Conservation (phyloP, 2,888 invertebrate genomes). For the Hyalella azteca region DNA sequence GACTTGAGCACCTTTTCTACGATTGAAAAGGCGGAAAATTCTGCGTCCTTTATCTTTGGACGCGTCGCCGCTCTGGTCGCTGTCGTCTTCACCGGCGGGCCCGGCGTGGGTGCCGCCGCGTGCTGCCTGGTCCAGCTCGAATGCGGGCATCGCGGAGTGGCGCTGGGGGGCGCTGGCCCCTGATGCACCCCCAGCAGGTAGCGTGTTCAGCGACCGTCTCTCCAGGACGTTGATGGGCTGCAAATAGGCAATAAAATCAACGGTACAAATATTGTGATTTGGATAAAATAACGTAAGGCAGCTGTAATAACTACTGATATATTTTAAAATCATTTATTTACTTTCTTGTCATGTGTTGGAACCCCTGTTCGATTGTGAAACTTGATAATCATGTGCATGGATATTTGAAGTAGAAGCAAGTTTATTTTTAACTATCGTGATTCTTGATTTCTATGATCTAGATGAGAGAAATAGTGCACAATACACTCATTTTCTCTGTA, state of each 20-base stretch:
- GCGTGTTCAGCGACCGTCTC: conserved; percentile 4
- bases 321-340: no score
- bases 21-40: conserved; percentile 55
- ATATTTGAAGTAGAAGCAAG: no score
- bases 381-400: no score
- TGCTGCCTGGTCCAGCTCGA: background rate
- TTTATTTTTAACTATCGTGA: no score
- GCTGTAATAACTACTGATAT: no score
- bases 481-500: no score
- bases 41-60: conserved; percentile 52
- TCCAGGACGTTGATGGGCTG: conserved; percentile 17
- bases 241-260: background rate
- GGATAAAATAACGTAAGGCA: no score
- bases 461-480: no score
- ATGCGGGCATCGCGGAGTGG: conserved; percentile 2
- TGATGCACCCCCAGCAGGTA: background rate
- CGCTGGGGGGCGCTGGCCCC: background rate
- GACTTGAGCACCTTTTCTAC: conserved; percentile 58
- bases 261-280: background rate
- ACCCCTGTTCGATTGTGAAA: no score
- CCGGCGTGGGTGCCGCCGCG: background rate
- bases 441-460: no score
- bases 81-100: background rate
- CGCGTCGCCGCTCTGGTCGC: conserved; percentile 2
- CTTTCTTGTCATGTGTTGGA: no score